These are phyloP conservation scores for Leuciscus waleckii DNA, from an alignment of 2,797 vertebrate genomes.

Conservation along the genomic window DNA sequence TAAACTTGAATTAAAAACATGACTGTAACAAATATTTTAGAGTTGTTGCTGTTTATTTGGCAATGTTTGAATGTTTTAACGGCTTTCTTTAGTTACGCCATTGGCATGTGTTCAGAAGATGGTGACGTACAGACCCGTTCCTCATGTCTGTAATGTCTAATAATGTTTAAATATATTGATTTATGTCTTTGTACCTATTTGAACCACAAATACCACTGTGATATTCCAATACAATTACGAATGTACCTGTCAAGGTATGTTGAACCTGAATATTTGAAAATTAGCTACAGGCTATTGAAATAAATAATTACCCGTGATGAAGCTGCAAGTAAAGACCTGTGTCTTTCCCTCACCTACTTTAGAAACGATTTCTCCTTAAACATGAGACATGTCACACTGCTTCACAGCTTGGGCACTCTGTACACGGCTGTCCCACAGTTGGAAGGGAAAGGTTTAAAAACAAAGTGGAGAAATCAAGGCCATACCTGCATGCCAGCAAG, in stretches of 20 bases:
- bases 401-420: neutral
- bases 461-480: conserved; percentile 50
- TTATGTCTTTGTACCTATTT: conserved; percentile 2
- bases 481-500: conserved; percentile 59
- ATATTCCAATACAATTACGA: neutral
- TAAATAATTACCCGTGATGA: conserved; percentile 34
- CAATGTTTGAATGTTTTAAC: neutral
- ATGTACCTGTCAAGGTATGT: conserved; percentile 8
- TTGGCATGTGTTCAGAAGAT: neutral
- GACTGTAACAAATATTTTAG: neutral
- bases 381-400: neutral
- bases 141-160: neutral
- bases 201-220: conserved; percentile 15
- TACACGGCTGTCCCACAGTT: conserved; percentile 4
- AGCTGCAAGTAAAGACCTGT: conserved; percentile 36
- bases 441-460: conserved; percentile 56
- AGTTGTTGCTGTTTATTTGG: neutral
- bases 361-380: conserved; percentile 13
- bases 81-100: neutral
- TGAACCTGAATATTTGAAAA: conserved; percentile 28
- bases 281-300: conserved; percentile 48
- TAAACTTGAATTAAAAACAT: neutral
- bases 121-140: neutral
- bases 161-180: conserved; percentile 9
- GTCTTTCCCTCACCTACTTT: conserved; percentile 11